Conservation (phyloP, 2,888 invertebrate genomes). For the Phlogophora meticulosa region DNA sequence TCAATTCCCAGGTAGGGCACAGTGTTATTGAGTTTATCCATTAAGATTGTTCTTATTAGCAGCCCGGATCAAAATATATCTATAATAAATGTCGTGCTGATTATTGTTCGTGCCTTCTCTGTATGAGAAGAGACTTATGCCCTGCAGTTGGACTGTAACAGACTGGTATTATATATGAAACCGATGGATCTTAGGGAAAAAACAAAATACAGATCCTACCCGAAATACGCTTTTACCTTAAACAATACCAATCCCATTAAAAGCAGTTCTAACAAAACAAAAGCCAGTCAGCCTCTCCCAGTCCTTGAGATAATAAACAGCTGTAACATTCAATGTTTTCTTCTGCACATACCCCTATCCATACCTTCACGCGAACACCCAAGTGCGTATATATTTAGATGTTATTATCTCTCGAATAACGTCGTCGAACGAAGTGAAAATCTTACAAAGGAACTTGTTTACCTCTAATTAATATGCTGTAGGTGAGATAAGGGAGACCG, state of each 20-base stretch:
- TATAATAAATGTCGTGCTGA: too few relatives aligned
- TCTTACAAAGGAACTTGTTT: slow-evolving; percentile 87
- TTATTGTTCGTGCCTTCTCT: too few relatives aligned
- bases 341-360: slow-evolving; percentile 24
- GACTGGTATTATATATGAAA: too few relatives aligned
- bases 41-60: too few relatives aligned
- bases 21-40: too few relatives aligned
- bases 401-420: slow-evolving; percentile 71
- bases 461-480: slow-evolving; percentile 88
- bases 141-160: too few relatives aligned
- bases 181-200: too few relatives aligned
- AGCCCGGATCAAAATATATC: too few relatives aligned
- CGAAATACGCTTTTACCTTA: too few relatives aligned
- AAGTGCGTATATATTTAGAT: slow-evolving; percentile 58
- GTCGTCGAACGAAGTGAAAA: slow-evolving; percentile 81
- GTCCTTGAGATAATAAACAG: slow-evolving; percentile 35
- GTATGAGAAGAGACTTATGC: too few relatives aligned
- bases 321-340: slow-evolving; percentile 41
- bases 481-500: slow-evolving; percentile 69
- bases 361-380: slow-evolving; percentile 16
- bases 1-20: too few relatives aligned
- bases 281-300: slow-evolving; percentile 7
- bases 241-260: neutral
- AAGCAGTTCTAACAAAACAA: slow-evolving; percentile 22
- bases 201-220: too few relatives aligned